Percentiles rank a stretch among this genome's conserved stretches.
Evolutionary conservation across 2,113 vertebrate genomes (phyloP).

Genomic region (Caloenas nicobarica): DNA sequence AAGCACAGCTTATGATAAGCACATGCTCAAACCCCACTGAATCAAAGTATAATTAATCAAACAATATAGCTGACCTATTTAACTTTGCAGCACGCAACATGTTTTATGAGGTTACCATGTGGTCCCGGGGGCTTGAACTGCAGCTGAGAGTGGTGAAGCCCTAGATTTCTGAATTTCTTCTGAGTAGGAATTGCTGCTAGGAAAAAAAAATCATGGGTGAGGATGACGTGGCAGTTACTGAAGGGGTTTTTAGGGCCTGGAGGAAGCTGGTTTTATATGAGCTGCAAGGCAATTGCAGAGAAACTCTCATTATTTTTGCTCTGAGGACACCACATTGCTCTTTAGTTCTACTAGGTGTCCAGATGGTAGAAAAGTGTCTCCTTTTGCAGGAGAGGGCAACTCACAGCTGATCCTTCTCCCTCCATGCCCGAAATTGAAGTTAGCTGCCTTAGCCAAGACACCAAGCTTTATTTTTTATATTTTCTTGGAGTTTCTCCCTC

Average conservation of each 20-base stretch:
- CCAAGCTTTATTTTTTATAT: neutral
- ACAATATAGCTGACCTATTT: neutral
- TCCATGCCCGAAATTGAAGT: neutral
- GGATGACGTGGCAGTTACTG: neutral
- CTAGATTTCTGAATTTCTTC: neutral
- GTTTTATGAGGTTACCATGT: accelerated
- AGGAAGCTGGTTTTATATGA: neutral
- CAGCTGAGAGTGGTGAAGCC: neutral
- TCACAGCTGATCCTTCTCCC: accelerated
- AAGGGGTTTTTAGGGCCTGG: neutral
- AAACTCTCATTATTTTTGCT: neutral
- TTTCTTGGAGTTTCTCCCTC: accelerated
- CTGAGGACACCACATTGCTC: neutral
- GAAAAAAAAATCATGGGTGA: neutral
- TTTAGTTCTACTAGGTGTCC: neutral
- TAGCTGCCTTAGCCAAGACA: neutral
- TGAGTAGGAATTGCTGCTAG: neutral
- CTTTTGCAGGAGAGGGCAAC: neutral
- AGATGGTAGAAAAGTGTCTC: neutral
- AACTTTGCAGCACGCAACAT: neutral
- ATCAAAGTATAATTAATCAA: neutral
- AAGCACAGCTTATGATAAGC: neutral
- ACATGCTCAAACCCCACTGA: neutral
- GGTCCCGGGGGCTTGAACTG: neutral
- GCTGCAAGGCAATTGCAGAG: neutral